phyloP scores from a whole-genome alignment of 2,797 vertebrate genomes.

The Tenualosa ilisha region DNA sequence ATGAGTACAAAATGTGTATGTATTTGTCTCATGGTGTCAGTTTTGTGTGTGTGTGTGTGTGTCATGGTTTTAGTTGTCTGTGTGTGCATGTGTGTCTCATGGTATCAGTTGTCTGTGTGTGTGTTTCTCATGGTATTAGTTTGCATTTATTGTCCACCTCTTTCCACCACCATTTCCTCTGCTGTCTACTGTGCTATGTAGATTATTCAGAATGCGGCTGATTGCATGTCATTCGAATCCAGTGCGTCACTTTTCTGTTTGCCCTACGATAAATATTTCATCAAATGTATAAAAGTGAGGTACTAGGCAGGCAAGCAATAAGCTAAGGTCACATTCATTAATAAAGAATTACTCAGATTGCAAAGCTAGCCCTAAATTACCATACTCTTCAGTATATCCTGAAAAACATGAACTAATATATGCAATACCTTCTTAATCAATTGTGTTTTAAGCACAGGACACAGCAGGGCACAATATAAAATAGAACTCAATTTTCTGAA shows the following conservation, averaged over 20 bases:
- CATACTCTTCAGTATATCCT: background rate
- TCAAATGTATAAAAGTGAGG: background rate
- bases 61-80: background rate
- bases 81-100: background rate
- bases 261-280: background rate
- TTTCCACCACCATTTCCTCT: too few relatives aligned
- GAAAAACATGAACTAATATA: background rate
- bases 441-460: background rate
- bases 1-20: background rate
- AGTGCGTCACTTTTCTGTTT: background rate
- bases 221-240: background rate
- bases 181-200: too few relatives aligned
- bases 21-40: background rate
- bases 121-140: background rate
- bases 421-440: background rate
- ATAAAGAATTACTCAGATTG: too few relatives aligned
- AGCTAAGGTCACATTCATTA: background rate
- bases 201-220: too few relatives aligned
- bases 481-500: background rate
- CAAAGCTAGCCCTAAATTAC: background rate
- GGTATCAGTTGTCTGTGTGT: background rate
- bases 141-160: background rate
- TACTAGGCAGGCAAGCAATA: background rate
- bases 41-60: too few relatives aligned
- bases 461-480: background rate